Evolutionary conservation across 1,140 invertebrate species (phyloP).

Genomic region (Drosophila funebris): DNA sequence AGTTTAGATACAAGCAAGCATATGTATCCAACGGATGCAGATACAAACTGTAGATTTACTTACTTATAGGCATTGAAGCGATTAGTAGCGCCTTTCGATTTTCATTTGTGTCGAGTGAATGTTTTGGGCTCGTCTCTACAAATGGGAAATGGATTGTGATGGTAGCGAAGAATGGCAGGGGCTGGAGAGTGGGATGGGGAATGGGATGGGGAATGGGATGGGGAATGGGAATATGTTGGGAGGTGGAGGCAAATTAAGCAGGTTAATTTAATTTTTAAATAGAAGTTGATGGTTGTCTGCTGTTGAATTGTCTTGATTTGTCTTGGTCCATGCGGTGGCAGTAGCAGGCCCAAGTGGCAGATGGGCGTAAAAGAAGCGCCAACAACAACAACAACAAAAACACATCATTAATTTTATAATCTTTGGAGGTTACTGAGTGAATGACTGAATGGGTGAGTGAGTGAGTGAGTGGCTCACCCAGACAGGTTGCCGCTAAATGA

Average conservation of each 20-base stretch:
- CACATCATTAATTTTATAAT: constrained; percentile 71
- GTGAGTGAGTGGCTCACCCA: constrained; percentile 43
- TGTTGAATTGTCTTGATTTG: constrained; percentile 7
- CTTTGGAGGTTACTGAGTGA: constrained; percentile 69
- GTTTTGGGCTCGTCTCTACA: constrained; percentile 70
- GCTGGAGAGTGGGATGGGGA: background rate
- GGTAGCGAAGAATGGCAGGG: background rate
- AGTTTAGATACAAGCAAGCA: constrained; percentile 32
- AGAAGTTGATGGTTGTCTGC: constrained; percentile 70
- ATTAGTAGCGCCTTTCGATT: constrained; percentile 82
- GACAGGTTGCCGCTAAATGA: constrained; percentile 58
- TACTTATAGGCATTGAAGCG: constrained; percentile 66
- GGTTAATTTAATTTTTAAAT: constrained; percentile 82
- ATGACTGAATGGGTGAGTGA: constrained; percentile 7
- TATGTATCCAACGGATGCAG: constrained; percentile 50
- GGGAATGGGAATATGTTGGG: too few relatives aligned
- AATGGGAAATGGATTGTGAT: background rate
- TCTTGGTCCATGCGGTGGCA: constrained; percentile 38
- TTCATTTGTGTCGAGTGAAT: constrained; percentile 66
- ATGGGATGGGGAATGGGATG: constrained; percentile 21
- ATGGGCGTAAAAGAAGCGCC: constrained; percentile 73
- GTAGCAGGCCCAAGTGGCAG: constrained; percentile 58
- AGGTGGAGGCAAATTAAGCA: constrained; percentile 79
- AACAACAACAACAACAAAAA: constrained; percentile 27
- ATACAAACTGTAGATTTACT: constrained; percentile 37